Evolutionary conservation across 2,797 vertebrate genomes (phyloP), one percentile per base, ranked within the genome.

Genomic region (Varecia variegata): DNA sequence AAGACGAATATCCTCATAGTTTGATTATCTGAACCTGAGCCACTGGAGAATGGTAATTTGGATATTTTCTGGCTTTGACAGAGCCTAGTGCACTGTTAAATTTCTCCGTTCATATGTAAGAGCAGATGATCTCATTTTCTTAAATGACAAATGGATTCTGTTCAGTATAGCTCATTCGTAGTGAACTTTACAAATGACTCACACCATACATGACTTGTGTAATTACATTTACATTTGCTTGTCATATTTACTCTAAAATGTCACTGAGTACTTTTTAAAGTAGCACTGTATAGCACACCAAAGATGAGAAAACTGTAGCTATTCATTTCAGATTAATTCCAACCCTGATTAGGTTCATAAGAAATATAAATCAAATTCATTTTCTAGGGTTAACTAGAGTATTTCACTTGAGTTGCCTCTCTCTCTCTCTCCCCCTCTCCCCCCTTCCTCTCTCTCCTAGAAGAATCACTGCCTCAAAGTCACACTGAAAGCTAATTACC

Each of bases 161-260:
- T 92, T 68, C 47, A 40, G 50, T 58, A 62, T 90, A 94, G 67
- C 93, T 96, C 93, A 81, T 97, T 94, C 21, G 0, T 85, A 79
- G 94, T 97, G 96, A 96, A 95, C 95, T 97, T 98, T 97, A 79
- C 86, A 94, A 93, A 96, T 96, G 95, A 96, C 84, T 96, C 96
- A 87, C 65, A 91, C 88, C 80, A 74, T 96, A 95, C 54, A 97
- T 85, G 96, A 94, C 86, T 95, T 90, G 91, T 96, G 83, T 93
- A 97, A 98, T 96, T 96, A 90, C 95, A 97, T 97, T 96, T 97
- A 94, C 91, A 97, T 97, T 96, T 88, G 77, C 96, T 95, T 88
- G 95, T 97, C 97, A 96, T 96, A 98, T 96, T 97, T 97, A 97
- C 93, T 94, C 94, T 85, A 86, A 96, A 98, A 96, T 96, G 93